Evolutionary conservation across 2,113 vertebrate genomes (phyloP).

Genomic region (Lepus timidus): DNA sequence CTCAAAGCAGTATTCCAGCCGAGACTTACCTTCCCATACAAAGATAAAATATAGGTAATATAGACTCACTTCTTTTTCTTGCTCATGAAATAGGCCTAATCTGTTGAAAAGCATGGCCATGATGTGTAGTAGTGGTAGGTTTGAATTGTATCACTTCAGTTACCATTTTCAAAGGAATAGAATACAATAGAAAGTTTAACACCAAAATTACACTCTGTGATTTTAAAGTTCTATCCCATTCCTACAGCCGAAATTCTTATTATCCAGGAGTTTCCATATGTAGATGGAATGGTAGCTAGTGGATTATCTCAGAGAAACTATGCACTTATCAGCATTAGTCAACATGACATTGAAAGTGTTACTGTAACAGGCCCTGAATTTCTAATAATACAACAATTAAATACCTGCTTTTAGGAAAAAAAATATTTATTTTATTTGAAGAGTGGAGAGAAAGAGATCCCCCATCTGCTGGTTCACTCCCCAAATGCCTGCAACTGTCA

Average conservation of each 20-base stretch:
- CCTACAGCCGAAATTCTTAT: neutral
- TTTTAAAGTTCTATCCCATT: neutral
- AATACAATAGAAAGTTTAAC: neutral
- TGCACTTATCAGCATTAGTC: neutral
- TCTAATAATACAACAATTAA: neutral
- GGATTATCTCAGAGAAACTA: neutral
- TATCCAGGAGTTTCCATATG: neutral
- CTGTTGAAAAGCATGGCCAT: neutral
- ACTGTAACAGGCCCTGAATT: neutral
- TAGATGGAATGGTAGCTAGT: neutral
- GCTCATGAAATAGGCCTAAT: neutral
- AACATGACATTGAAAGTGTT: neutral
- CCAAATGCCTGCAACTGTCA: no score
- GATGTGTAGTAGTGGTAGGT: neutral
- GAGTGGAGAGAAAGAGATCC: no score
- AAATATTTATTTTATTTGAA: no score
- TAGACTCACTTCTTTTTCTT: neutral
- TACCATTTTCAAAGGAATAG: neutral
- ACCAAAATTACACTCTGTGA: neutral
- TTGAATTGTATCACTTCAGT: neutral
- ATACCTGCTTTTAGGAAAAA: no score
- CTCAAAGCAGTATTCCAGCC: conserved; percentile 98
- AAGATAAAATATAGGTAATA: conserved; percentile 98
- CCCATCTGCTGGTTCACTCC: no score
- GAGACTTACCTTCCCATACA: conserved; percentile 98